Evolutionary conservation across 2,113 vertebrate genomes (phyloP).

Genomic region (Lepus americanus): DNA sequence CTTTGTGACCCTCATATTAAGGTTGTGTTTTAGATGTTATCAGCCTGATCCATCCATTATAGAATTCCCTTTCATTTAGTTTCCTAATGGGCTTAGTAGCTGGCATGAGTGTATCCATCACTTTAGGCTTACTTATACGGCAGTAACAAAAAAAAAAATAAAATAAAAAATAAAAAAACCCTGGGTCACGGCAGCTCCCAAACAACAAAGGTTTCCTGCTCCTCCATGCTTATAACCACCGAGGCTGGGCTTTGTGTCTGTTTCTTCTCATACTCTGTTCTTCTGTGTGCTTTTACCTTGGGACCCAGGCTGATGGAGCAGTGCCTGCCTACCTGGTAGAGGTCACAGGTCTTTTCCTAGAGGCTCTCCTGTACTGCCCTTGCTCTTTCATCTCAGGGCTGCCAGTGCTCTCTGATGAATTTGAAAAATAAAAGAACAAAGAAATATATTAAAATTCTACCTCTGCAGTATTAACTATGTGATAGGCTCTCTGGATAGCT

Average conservation of each 20-base stretch:
- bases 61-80: conserved; percentile 14
- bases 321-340: neutral
- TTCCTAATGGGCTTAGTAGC: neutral
- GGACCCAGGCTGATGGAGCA: neutral
- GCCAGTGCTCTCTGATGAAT: neutral
- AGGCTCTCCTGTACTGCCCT: neutral
- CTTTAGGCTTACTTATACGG: neutral
- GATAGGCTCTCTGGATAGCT: neutral
- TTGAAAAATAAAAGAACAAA: neutral
- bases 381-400: neutral
- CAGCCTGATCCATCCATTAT: neutral
- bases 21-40: neutral
- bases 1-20: conserved; percentile 17
- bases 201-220: neutral
- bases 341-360: neutral
- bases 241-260: neutral
- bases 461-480: neutral
- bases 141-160: neutral
- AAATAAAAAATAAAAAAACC: too few species aligned
- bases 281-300: neutral
- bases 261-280: neutral
- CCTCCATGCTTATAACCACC: neutral
- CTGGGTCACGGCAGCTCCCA: neutral
- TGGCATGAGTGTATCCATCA: neutral
- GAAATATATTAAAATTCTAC: neutral